Conservation (phyloP, 2,797 vertebrate genomes). For the Erpetoichthys calabaricus region DNA sequence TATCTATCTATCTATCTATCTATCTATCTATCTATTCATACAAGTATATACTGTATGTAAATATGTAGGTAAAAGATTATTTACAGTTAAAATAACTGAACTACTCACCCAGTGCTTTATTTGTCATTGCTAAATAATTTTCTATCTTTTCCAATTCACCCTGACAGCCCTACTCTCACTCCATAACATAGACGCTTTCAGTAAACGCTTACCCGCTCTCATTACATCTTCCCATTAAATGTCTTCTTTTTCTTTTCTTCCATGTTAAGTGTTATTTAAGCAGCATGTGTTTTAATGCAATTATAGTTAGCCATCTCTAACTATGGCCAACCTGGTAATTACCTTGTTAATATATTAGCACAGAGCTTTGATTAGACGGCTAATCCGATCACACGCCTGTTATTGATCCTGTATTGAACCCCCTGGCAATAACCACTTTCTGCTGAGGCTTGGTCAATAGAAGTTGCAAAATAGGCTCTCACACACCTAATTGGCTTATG, state of each 20-base stretch:
- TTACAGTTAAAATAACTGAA: too few species aligned
- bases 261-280: conserved; percentile 25
- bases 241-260: neutral
- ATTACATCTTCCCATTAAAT: too few species aligned
- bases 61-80: too few species aligned
- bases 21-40: too few species aligned
- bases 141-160: too few species aligned
- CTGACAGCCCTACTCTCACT: too few species aligned
- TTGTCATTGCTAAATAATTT: too few species aligned
- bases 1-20: conserved; percentile 7
- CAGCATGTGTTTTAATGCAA: conserved; percentile 48
- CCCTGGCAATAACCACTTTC: conserved; percentile 77
- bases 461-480: conserved; percentile 69
- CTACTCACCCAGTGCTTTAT: too few species aligned
- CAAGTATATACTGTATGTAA: too few species aligned
- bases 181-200: too few species aligned
- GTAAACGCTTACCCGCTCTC: too few species aligned
- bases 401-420: conserved; percentile 81
- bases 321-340: conserved; percentile 66
- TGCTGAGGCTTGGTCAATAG: conserved; percentile 67
- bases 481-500: conserved; percentile 82
- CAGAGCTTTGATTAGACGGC: conserved; percentile 77
- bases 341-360: conserved; percentile 96
- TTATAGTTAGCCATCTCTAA: conserved; percentile 50
- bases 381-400: conserved; percentile 83